phyloP scores from a whole-genome alignment of 2,797 vertebrate species.

The Lagodon rhomboides region DNA sequence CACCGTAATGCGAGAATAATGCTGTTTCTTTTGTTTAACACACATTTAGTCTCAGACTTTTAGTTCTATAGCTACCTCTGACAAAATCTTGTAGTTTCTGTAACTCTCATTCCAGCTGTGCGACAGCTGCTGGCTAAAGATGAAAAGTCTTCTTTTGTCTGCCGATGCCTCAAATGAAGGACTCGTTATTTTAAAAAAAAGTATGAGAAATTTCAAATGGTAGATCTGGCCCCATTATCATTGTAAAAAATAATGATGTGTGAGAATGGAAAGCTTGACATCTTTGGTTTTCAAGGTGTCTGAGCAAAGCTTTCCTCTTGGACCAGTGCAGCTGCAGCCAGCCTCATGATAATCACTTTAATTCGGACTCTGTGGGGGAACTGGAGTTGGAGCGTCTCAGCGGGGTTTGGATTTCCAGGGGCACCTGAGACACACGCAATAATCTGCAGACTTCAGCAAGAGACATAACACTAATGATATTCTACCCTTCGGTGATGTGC shows the following conservation, averaged over 20 bases:
- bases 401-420: conserved; percentile 12
- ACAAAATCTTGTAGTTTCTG: no score
- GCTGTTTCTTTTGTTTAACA: neutral
- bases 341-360: conserved; percentile 34
- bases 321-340: conserved; percentile 1
- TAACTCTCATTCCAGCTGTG: no score
- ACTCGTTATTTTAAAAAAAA: neutral
- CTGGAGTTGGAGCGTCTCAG: neutral
- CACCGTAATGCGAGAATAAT: neutral
- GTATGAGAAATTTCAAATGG: rapidly evolving
- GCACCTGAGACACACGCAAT: conserved; percentile 26
- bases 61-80: neutral
- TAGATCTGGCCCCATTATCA: neutral
- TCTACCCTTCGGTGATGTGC: conserved; percentile 32
- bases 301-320: neutral
- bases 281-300: conserved; percentile 10
- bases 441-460: conserved; percentile 42
- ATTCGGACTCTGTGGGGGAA: conserved; percentile 14
- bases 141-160: neutral
- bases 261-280: neutral
- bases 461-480: conserved; percentile 26
- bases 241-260: neutral
- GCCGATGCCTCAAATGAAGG: neutral
- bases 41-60: neutral
- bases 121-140: neutral